Evolutionary conservation across 2,888 invertebrate species (phyloP), one percentile per base, ranked within the genome.

Genomic region (Pseudolycoriella hygida): DNA sequence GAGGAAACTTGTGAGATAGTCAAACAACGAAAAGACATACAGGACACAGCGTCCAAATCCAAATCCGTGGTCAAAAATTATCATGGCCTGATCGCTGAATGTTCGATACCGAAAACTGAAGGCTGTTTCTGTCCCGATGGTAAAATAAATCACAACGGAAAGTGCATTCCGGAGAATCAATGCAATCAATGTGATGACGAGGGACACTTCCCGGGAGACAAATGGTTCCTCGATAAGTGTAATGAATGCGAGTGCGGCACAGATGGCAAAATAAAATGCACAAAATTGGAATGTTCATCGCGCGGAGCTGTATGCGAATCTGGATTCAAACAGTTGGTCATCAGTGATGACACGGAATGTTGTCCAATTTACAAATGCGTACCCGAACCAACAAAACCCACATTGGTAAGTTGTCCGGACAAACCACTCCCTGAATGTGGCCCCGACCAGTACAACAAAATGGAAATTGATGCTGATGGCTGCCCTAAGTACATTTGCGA

Each of bases 121-220:
- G 89, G 88, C 2, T 92, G 92, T 62, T 85, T 80, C 71, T 92
- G 92, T 64, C 81, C 87, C 0, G 64, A 72, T 43, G 81, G 80
- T 48, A 73, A 77, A 62, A 77, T 82, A 0, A 67, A 80, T 50
- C 72, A 78, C 46, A 77, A 80, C 55, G 77, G 73, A 48, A 76
- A 74, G 4, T 92, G 90, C 55, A 73, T 89, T 1, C 67, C 72
- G 10, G 73, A 74, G 31, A 64, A 65, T 39, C 69, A 75, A 53
- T 83, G 84, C 60, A 70, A 74, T 54, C 74, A 79, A 1, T 89
- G 88, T 54, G 87, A 87, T 54, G 73, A 76, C 3, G 73, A 75
- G 42, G 71, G 74, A 1, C 80, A 80, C 57, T 62, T 69, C 46
- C 61, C 72, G 48, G 85, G 81, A 46, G 76, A 79, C 34, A 57